Evolutionary conservation across 2,113 vertebrate genomes (phyloP).

Genomic region (Cromileptes altivelis): DNA sequence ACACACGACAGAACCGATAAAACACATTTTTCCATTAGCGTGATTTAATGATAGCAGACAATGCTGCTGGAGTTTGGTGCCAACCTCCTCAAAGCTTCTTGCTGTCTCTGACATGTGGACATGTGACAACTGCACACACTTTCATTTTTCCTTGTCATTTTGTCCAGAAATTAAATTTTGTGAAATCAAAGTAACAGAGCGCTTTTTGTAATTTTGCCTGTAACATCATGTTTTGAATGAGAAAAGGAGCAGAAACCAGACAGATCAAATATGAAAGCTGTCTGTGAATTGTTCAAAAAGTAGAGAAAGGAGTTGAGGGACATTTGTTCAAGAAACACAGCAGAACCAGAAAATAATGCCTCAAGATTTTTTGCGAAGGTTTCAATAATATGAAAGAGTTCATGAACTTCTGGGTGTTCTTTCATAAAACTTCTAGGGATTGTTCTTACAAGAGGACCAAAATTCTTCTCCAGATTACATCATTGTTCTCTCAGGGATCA

Average conservation of each 20-base stretch:
- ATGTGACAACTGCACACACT: not conserved
- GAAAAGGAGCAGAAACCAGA: not conserved
- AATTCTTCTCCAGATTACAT: not conserved
- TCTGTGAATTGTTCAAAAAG: not conserved
- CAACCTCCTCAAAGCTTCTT: not conserved
- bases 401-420: not conserved
- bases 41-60: not conserved
- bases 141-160: not conserved
- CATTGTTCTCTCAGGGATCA: slow-evolving; percentile 1
- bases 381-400: not conserved
- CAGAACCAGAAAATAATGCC: not conserved
- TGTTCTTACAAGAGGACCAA: not conserved
- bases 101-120: not conserved
- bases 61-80: not conserved
- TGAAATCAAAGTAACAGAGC: not conserved
- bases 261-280: not conserved
- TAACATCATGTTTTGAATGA: not conserved
- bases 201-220: not conserved
- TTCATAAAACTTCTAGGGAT: not conserved
- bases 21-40: not conserved
- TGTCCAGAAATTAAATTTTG: not conserved
- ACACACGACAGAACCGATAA: not conserved
- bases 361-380: not conserved
- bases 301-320: not conserved
- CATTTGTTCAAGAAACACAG: not conserved